Percentiles rank a stretch among this genome's conserved stretches.
phyloP scores from a whole-genome alignment of 1,140 invertebrate genomes.

The Ooceraea biroi region DNA sequence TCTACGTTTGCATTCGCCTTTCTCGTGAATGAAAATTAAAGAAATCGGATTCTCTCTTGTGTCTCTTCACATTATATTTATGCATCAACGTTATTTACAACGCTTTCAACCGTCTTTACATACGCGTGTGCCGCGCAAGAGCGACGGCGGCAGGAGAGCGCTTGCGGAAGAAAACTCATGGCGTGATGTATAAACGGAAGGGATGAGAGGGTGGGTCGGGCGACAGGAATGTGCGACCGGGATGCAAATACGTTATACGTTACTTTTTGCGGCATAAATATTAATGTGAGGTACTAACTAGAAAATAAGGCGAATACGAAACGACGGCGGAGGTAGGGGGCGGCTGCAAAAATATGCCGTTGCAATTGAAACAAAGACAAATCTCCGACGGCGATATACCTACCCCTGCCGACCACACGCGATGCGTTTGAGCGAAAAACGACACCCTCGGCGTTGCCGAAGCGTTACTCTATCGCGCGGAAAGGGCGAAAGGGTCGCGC shows the following conservation, averaged over 20 bases:
- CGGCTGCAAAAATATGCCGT: neutral
- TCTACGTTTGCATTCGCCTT: neutral
- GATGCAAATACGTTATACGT: neutral
- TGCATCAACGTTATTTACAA: neutral
- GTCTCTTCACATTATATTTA: neutral
- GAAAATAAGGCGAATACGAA: conserved; percentile 3
- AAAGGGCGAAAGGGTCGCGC: neutral
- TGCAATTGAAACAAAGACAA: neutral
- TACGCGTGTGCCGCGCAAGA: neutral
- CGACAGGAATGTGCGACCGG: neutral
- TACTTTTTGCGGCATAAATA: conserved; percentile 22
- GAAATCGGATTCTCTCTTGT: no score
- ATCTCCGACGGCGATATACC: neutral
- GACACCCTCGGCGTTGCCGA: neutral
- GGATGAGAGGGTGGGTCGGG: neutral
- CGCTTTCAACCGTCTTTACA: neutral
- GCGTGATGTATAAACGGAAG: neutral
- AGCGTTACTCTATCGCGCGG: no score
- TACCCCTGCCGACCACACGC: no score
- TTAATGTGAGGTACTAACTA: neutral
- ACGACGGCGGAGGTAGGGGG: neutral
- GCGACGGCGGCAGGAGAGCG: neutral
- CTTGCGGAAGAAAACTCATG: neutral
- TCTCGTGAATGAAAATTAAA: neutral
- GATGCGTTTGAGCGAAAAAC: no score